phyloP scores from a whole-genome alignment of 2,797 vertebrate genomes.

The Channa striata region DNA sequence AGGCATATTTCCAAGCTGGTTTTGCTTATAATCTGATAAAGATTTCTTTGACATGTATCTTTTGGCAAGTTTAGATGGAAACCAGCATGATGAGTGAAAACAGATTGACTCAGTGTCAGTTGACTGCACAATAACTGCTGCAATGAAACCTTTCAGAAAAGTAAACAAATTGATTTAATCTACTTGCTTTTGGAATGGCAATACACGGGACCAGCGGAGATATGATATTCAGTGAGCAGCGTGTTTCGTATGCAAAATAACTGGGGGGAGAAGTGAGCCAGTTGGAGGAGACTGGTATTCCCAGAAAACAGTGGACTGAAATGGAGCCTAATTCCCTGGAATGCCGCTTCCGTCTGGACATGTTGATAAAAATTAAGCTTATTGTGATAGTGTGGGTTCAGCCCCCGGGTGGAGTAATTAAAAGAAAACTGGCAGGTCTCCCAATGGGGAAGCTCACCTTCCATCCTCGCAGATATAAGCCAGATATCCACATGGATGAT shows the following conservation, averaged over 20 bases:
- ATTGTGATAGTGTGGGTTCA: slow-evolving; percentile 81
- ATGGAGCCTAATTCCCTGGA: slow-evolving; percentile 86
- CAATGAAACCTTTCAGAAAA: slow-evolving; percentile 31
- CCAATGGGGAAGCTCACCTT: slow-evolving; percentile 71
- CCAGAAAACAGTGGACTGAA: slow-evolving; percentile 82
- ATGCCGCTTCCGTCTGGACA: slow-evolving; percentile 82
- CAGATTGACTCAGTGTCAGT: slow-evolving; percentile 15
- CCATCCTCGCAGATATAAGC: slow-evolving; percentile 46
- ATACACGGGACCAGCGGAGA: slow-evolving; percentile 38
- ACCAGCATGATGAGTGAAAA: slow-evolving; percentile 40
- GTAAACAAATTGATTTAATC: slow-evolving; percentile 52
- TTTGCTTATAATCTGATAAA: slow-evolving; percentile 61
- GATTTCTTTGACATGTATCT: slow-evolving; percentile 37
- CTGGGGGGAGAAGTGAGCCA: background rate
- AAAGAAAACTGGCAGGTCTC: slow-evolving; percentile 79
- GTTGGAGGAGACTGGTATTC: slow-evolving; percentile 68
- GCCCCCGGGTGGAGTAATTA: slow-evolving; percentile 78
- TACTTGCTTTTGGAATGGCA: slow-evolving; percentile 38
- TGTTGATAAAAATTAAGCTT: slow-evolving; percentile 83
- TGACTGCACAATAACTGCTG: slow-evolving; percentile 26
- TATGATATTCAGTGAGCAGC: slow-evolving; percentile 45
- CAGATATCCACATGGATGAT: slow-evolving; percentile 37
- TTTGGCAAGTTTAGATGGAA: slow-evolving; percentile 49
- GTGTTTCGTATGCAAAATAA: slow-evolving; percentile 36
- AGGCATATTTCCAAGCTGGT: slow-evolving; percentile 44